Percentiles rank a stretch among this genome's conserved stretches.
Conservation (phyloP, 92 coral and sea anemone species). For the Porites evermanni region DNA sequence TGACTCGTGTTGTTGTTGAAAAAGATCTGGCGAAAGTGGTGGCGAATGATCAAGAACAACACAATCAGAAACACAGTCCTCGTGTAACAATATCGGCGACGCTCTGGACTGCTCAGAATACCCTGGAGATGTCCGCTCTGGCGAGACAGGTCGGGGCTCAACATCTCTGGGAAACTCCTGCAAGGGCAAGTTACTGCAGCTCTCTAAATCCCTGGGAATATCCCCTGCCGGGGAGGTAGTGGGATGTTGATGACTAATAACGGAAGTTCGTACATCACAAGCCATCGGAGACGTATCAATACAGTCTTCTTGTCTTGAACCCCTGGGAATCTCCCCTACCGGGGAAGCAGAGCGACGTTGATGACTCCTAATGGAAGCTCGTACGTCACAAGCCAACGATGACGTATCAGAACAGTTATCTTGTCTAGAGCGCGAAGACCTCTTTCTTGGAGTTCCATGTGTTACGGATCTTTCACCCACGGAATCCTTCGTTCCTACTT, state of each 20-base stretch:
- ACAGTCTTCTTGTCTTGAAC: not conserved
- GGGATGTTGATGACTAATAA: not conserved
- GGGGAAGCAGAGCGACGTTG: not conserved
- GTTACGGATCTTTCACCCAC: not conserved
- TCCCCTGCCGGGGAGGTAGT: not conserved
- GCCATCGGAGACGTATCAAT: not conserved
- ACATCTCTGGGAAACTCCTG: not conserved
- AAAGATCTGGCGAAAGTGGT: conserved; percentile 28
- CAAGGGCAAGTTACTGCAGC: not conserved
- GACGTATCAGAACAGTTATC: not conserved
- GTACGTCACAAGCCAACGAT: not conserved
- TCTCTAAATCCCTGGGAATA: not conserved
- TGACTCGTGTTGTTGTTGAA: not conserved
- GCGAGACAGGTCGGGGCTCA: not conserved
- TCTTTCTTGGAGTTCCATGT: not conserved
- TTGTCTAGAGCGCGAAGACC: not conserved
- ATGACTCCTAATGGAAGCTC: not conserved
- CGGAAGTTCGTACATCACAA: not conserved
- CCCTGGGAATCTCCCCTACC: not conserved
- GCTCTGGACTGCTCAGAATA: not conserved
- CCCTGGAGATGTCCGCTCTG: not conserved
- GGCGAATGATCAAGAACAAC: conserved; percentile 14
- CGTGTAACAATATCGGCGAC: conserved; percentile 3
- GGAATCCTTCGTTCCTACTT: not conserved
- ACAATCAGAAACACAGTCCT: not conserved